Base-by-base conservation (phyloP, 2,113 vertebrate genomes). In the Leptobrachium leishanense region DNA sequence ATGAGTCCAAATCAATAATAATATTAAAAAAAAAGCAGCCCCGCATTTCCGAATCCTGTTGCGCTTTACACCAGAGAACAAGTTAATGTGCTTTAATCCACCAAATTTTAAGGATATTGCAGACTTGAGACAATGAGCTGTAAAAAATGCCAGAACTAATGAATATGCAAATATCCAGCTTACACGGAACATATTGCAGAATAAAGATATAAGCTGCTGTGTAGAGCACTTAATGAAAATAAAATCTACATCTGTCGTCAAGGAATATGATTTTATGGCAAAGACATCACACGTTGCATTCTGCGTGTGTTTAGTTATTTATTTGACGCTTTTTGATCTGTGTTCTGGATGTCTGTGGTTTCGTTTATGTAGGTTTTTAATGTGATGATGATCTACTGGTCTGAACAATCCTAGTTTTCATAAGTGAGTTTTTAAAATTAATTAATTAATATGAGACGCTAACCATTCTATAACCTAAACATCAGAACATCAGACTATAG, bases 31-130 rank as follows among this genome's bases (percentile, higher is more conserved):
- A 46, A 77, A 50, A 11, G 76, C 54, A 69, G 12, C 43, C 13
- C 67, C 62, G 50, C 43, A 69, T 59, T 70, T n/a, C 55, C 44
- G 68, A 77, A 70, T 68, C 76, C 67, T 62, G 43, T 12, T 70
- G 67, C 66, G 68, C 59, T 70, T 77, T 66, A 70, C 55, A 77
- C 57, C 43, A 68, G 75, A 77, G 76, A 70, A 65, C 59, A 77
- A 77, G 76, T 62, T 77, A 77, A 77, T 77, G 76, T 77, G 67
- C 76, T 70, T 77, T 77, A 77, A 77, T 77, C 76, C 76, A 77
- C 76, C 42, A 77, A 77, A 77, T 70, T 70, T 77, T 69, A 54
- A 3, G 67, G 67, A 77, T 70, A 77, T 77, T 77, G 67, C 67
- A 77, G 68, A 62, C 53, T 70, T 44, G 76, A 71, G 76, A 77